Base-by-base conservation (phyloP, 2,888 invertebrate genomes). In the Nyleta sp. region DNA sequence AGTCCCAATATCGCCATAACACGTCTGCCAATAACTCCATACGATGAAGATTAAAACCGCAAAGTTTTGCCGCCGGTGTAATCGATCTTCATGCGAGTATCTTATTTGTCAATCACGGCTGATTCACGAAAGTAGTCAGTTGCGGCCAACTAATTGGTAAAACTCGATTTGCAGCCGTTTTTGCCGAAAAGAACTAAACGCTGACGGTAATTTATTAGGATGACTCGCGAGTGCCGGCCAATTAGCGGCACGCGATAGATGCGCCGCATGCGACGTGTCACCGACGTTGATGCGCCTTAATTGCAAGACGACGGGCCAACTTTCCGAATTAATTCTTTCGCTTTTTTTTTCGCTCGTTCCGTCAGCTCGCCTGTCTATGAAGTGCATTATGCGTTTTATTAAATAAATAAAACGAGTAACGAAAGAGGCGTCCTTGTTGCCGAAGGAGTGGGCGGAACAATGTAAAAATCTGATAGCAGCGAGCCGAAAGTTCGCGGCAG, bases 61-160 rank as follows among this genome's bases (percentile, higher is more conserved):
- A 31, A 68, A 55, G 42, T 60, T 64, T 44, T 17, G 17, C 44
- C 35, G 33, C 24, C 13, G 17, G 42, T 10, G 42, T 44, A 53
- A 70, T 74, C 52, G 57, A 74, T 70, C 78, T 78, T 74, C 31
- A 73, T 78, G 48, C 18, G 46, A 65, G 52, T 57, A 78, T 72
- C 68, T 73, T 57, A 74, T 74, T 78, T 65, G 74, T 74, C 78
- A 78, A 74, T 74, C 74, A 74, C 53, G 11, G 38, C 5, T 42
- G 28, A 50, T 50, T 28, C 15, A 3, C 15, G 28, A 42, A 42
- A 42, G 42, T 42, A 42, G 15, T 42, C 42, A 17, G 42, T 17
- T 10, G 55, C 22, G 11, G 35, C n/a, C 10, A n/a, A 48, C n/a
- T 70, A 78, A 78, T 74, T 65, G 64, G 59, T n/a, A 8, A 57